Conservation (phyloP, 2,113 vertebrate genomes). For the Siniperca chuatsi region DNA sequence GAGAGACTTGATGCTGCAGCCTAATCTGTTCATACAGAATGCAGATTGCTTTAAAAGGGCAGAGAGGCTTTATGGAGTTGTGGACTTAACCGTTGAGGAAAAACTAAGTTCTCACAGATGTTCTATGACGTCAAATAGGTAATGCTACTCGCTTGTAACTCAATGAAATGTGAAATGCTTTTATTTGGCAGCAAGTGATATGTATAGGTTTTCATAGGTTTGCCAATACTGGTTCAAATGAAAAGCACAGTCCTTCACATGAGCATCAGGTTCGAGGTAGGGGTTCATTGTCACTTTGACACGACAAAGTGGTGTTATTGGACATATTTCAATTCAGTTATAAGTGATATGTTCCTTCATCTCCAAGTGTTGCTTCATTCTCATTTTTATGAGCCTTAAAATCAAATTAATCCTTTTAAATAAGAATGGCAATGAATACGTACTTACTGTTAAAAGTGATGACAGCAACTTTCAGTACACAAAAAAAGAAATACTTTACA, state of each 20-base stretch:
- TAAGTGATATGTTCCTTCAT: neutral
- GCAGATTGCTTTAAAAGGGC: conserved; percentile 45
- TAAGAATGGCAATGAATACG: neutral
- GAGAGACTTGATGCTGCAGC: conserved; percentile 51
- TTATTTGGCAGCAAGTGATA: conserved; percentile 1
- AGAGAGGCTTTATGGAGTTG: conserved; percentile 23
- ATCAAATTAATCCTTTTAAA: neutral
- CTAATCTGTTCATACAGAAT: conserved; percentile 48
- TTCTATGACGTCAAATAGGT: conserved; percentile 35
- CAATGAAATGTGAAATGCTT: conserved; percentile 24
- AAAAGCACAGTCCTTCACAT: neutral
- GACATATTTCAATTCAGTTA: neutral
- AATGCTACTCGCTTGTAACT: neutral
- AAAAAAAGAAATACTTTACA: neutral
- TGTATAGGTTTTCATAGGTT: conserved; percentile 1
- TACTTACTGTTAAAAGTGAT: neutral
- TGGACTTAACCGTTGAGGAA: conserved; percentile 37
- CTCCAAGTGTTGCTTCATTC: neutral
- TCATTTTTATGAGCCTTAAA: neutral
- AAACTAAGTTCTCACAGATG: conserved; percentile 65
- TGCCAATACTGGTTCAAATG: neutral
- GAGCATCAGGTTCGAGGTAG: neutral
- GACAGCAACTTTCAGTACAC: neutral
- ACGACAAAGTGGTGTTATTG: neutral
- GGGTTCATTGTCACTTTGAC: neutral